These are phyloP conservation scores for Dastarcus helophoroides DNA, from an alignment of 2,888 invertebrate genomes.

Conservation along the genomic window DNA sequence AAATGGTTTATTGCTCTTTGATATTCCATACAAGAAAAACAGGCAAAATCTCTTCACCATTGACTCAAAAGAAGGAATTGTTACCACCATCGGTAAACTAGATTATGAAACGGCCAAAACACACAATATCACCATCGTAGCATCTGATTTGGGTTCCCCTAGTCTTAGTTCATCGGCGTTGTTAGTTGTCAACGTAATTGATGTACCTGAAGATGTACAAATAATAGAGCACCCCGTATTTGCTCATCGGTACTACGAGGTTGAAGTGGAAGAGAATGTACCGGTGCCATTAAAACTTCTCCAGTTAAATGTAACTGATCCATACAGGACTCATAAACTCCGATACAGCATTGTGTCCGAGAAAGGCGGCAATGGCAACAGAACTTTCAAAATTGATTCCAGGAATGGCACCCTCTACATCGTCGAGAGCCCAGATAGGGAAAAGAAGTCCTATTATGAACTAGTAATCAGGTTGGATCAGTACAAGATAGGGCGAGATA, in stretches of 20 bases:
- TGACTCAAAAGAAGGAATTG: constrained; percentile 74
- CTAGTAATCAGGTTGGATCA: constrained; percentile 44
- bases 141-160: constrained; percentile 76
- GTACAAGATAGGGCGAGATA: constrained; percentile 48
- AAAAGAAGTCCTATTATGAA: constrained; percentile 53
- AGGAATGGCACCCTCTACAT: constrained; percentile 66
- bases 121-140: constrained; percentile 69
- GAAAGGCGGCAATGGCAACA: constrained; percentile 45
- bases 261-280: constrained; percentile 73
- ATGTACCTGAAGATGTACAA: constrained; percentile 47
- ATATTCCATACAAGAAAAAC: constrained; percentile 54
- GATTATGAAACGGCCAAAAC: constrained; percentile 56
- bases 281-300: constrained; percentile 62
- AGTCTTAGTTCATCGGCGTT: constrained; percentile 69
- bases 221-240: constrained; percentile 33
- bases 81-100: constrained; percentile 61
- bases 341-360: constrained; percentile 50
- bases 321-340: constrained; percentile 51
- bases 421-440: constrained; percentile 63
- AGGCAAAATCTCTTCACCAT: constrained; percentile 59
- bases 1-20: constrained; percentile 73
- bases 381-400: constrained; percentile 62
- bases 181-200: constrained; percentile 53
- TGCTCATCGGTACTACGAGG: constrained; percentile 56
- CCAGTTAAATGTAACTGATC: constrained; percentile 63